These are phyloP conservation scores for Apteryx owenii DNA, from an alignment of 2,113 vertebrate species.

Conservation along the genomic window DNA sequence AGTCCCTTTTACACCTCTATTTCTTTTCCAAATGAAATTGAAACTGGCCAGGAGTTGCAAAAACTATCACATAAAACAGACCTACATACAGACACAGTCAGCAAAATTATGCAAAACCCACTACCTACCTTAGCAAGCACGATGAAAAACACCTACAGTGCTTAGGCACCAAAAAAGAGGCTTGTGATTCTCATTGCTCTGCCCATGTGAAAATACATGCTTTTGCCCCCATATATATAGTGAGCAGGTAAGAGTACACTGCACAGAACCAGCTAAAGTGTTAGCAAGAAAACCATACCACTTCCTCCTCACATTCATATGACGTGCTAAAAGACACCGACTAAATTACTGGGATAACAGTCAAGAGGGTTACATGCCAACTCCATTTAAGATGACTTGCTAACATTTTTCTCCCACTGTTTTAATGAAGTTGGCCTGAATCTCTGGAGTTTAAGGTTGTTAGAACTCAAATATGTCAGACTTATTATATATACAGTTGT, in stretches of 20 bases:
- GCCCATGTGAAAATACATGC: neutral
- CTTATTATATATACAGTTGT: neutral
- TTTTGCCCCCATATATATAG: neutral
- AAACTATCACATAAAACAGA: neutral
- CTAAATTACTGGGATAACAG: neutral
- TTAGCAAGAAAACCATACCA: neutral
- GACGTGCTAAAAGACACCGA: neutral
- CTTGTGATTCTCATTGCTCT: neutral
- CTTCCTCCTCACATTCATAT: neutral
- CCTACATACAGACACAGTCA: fast-evolving
- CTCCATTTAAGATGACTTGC: neutral
- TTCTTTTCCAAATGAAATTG: neutral
- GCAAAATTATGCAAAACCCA: neutral
- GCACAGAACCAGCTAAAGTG: neutral
- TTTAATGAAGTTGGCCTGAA: constrained; percentile 35
- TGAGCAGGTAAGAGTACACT: neutral
- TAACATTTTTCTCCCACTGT: neutral
- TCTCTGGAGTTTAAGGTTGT: constrained; percentile 8
- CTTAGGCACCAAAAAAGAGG: neutral
- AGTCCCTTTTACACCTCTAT: neutral
- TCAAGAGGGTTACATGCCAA: neutral
- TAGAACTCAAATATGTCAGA: constrained; percentile 7
- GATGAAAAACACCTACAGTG: neutral
- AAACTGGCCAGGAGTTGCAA: neutral
- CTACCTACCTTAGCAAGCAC: neutral